Percentiles rank a stretch among this genome's conserved stretches.
These are phyloP conservation scores for Trissoscelio sp. DNA, from an alignment of 2,888 invertebrate genomes.

Conservation along the genomic window DNA sequence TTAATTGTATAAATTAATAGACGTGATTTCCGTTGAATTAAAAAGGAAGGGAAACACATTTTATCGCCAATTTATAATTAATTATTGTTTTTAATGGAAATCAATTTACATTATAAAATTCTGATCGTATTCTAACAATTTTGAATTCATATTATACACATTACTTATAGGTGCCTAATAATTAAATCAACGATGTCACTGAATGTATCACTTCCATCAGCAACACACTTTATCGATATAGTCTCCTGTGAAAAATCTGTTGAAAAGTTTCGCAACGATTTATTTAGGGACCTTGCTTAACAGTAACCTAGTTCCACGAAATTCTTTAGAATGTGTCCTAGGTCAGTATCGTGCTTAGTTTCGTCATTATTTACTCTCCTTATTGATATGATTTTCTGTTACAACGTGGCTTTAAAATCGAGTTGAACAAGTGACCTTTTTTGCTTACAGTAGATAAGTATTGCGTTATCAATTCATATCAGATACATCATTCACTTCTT, in stretches of 20 bases:
- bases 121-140: too few species aligned
- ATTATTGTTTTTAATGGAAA: too few species aligned
- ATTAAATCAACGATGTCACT: too few species aligned
- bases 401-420: constrained; percentile 25
- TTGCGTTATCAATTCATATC: constrained; percentile 29
- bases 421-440: neutral
- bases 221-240: constrained; percentile 13
- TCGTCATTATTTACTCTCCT: constrained; percentile 22
- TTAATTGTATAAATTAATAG: too few species aligned
- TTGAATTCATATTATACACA: too few species aligned
- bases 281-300: constrained; percentile 18
- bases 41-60: too few species aligned
- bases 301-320: constrained; percentile 9
- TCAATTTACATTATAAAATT: too few species aligned
- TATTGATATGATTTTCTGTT: constrained; percentile 40
- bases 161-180: too few species aligned
- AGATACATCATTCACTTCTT: constrained; percentile 30
- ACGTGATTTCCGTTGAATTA: too few species aligned
- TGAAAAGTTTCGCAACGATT: constrained; percentile 40
- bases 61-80: too few species aligned
- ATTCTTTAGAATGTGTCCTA: constrained; percentile 6
- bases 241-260: constrained; percentile 42
- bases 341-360: constrained; percentile 3
- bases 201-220: neutral
- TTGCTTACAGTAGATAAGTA: constrained; percentile 17